Evolutionary conservation across 1,140 invertebrate genomes (phyloP).

Genomic region (Trinorchestia longiramus): DNA sequence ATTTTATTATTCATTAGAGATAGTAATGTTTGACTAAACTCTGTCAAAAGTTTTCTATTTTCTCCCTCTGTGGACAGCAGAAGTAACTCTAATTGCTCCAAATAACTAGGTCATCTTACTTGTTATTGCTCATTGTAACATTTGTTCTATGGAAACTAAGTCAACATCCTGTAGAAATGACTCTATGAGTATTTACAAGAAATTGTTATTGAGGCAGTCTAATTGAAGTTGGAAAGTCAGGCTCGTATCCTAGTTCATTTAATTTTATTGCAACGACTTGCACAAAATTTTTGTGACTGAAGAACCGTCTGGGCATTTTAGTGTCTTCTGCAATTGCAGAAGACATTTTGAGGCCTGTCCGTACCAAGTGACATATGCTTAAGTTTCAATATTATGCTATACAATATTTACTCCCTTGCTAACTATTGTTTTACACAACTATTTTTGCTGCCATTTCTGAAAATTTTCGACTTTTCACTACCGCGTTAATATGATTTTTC

Average conservation of each 20-base stretch:
- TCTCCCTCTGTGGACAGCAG: no score
- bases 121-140: background rate
- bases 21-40: background rate
- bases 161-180: background rate
- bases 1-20: background rate
- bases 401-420: background rate
- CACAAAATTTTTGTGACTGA: background rate
- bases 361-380: background rate
- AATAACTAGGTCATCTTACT: background rate
- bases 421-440: background rate
- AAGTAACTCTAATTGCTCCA: background rate
- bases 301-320: background rate
- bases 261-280: background rate
- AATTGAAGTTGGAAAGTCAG: background rate
- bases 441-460: background rate
- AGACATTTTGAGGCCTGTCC: background rate
- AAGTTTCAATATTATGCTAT: background rate
- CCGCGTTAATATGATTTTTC: no score
- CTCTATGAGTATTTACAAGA: background rate
- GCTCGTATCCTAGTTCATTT: background rate
- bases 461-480: no score
- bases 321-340: background rate
- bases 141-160: background rate
- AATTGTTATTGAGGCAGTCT: background rate
- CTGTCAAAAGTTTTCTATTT: background rate